Evolutionary conservation across 2,797 vertebrate species (phyloP), one percentile per base, ranked within the genome.

Genomic region (Pangasius sanitwongsei): DNA sequence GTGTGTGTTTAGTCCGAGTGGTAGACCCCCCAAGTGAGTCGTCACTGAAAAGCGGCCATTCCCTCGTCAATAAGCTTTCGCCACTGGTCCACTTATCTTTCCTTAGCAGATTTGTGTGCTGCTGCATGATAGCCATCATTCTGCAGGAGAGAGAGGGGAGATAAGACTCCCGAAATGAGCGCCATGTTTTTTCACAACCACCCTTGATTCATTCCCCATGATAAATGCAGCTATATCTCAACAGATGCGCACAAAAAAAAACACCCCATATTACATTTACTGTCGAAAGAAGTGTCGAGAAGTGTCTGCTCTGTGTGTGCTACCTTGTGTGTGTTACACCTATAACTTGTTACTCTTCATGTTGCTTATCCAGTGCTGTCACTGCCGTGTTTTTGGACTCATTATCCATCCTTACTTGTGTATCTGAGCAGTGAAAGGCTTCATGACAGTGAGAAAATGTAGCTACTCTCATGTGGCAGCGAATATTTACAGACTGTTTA

Each of bases 361-460:
- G 77, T 25, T 78, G 6, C 59, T 87, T 31, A 86, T 89, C 70
- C 57, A 28, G 44, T 59, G 75, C 48, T 80, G 70, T 91, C 89
- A 87, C 86, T 83, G 72, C 80, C 55, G 37, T 86, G 83, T 89
- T 90, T 86, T 87, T 86, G 86, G 83, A 88, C 88, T 88, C 70
- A 72, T 85, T 89, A 88, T 90, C 85, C 88, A 74, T 67, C 83
- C 84, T 87, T 63, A 85, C 85, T 83, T 28, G 70, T 91, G 81
- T 80, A 77, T 74, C 81, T 85, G 89, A 90, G 86, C 72, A 4
- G 53, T 65, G 65, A 89, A 88, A 53, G 84, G 25, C 80, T 88
- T 88, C 59, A 77, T 90, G 41, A 94, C 92, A 8, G 91, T 91
- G 90, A 94, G 91, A 91, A 95, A 94, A 90, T 93, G 90, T 86